phyloP scores from a whole-genome alignment of 23 tunicate genomes.

The Trididemnum nubilum region DNA sequence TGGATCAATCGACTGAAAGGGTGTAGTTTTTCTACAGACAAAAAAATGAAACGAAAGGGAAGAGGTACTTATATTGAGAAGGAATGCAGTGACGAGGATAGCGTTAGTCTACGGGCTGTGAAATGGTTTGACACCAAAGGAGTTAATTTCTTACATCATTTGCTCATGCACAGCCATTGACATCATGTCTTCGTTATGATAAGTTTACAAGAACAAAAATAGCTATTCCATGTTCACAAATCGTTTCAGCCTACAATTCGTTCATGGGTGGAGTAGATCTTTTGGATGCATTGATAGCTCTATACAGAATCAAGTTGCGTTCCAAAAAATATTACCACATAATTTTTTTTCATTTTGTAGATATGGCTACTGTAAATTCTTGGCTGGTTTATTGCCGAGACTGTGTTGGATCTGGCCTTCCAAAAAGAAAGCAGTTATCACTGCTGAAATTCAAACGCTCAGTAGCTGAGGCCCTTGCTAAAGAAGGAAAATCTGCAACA shows the following conservation, averaged over 20 bases:
- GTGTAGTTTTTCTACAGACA: neutral
- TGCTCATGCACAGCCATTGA: neutral
- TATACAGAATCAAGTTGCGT: neutral
- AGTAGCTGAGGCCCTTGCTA: neutral
- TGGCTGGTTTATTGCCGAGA: conserved; percentile 21
- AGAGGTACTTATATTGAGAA: neutral
- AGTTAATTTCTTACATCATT: neutral
- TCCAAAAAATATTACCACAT: conserved; percentile 14
- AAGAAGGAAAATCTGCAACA: neutral
- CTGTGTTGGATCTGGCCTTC: neutral
- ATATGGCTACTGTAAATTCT: conserved; percentile 22
- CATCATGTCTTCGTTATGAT: neutral
- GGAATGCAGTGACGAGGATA: neutral
- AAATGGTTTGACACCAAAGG: conserved; percentile 15
- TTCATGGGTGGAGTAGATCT: conserved; percentile 29
- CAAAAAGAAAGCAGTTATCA: neutral
- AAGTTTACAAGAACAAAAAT: neutral
- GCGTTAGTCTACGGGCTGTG: neutral
- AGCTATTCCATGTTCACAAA: neutral
- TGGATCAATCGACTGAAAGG: neutral
- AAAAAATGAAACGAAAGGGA: neutral
- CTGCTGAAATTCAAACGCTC: neutral
- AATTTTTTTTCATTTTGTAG: conserved; percentile 14
- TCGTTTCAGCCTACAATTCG: neutral
- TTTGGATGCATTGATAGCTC: neutral